Conservation (phyloP, 2,113 vertebrate species). For the Ammodytes marinus region DNA sequence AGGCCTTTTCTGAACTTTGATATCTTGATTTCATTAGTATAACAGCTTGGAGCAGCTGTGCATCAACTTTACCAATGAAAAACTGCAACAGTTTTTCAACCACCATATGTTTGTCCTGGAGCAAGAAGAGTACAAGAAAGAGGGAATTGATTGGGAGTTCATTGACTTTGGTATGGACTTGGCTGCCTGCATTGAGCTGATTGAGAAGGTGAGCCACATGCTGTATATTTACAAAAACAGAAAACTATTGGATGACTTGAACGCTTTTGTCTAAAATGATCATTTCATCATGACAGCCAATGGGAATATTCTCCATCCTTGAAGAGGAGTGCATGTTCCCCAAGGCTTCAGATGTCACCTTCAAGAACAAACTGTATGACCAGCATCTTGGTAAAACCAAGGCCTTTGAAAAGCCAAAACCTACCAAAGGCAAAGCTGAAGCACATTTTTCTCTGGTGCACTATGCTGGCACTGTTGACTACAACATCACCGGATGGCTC, state of each 20-base stretch:
- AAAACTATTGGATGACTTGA: not conserved
- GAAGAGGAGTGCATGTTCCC: slow-evolving; percentile 86
- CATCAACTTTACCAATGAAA: too few relatives aligned
- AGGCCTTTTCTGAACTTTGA: too few relatives aligned
- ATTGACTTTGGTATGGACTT: slow-evolving; percentile 81
- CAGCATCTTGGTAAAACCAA: slow-evolving; percentile 89
- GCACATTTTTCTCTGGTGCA: slow-evolving; percentile 81
- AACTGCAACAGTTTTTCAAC: too few relatives aligned
- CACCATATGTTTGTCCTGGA: too few relatives aligned
- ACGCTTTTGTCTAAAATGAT: slow-evolving; percentile 1
- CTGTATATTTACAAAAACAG: not conserved
- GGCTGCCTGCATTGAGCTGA: slow-evolving; percentile 74
- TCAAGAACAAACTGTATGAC: slow-evolving; percentile 92
- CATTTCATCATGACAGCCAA: slow-evolving; percentile 78
- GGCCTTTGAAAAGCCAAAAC: slow-evolving; percentile 79
- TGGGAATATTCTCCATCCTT: slow-evolving; percentile 84
- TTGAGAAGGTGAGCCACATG: slow-evolving; percentile 62
- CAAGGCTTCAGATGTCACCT: slow-evolving; percentile 80
- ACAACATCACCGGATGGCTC: slow-evolving; percentile 80
- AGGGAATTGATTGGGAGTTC: slow-evolving; percentile 91
- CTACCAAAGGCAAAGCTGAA: slow-evolving; percentile 81
- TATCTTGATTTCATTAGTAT: too few relatives aligned
- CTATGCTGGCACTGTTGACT: slow-evolving; percentile 84
- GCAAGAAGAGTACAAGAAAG: slow-evolving; percentile 85
- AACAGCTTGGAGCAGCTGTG: slow-evolving; percentile 83